Percentiles rank a stretch among this genome's conserved stretches.
Conservation (phyloP, 2,113 vertebrate species). For the Brachionichthys hirsutus region DNA sequence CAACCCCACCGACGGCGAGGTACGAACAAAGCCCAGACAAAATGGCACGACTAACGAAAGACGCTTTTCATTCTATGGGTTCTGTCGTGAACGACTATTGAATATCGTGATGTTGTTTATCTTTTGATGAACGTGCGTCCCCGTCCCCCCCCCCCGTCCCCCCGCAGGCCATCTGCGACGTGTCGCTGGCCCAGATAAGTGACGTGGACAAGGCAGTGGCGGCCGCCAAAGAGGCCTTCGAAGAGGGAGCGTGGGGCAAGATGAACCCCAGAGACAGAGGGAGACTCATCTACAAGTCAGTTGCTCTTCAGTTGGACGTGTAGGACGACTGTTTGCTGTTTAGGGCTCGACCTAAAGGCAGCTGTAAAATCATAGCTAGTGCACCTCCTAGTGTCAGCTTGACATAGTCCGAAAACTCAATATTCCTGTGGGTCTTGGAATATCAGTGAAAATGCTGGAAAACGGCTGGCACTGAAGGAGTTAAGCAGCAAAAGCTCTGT, state of each 20-base stretch:
- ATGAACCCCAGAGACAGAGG: slow-evolving; percentile 85
- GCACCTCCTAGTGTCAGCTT: no score
- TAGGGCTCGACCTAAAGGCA: no score
- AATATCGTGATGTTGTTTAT: not conserved
- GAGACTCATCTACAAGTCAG: slow-evolving; percentile 79
- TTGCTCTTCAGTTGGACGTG: not conserved
- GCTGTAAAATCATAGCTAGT: no score
- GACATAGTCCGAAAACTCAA: no score
- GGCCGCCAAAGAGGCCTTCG: slow-evolving; percentile 81
- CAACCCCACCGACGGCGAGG: slow-evolving; percentile 76
- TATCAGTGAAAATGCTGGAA: no score
- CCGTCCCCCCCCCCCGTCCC: slow-evolving; percentile 11
- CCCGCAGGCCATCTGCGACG: slow-evolving; percentile 77
- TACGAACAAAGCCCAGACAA: slow-evolving; percentile 36
- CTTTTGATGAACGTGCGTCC: not conserved
- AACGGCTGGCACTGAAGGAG: no score
- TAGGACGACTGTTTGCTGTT: not conserved
- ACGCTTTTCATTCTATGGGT: not conserved
- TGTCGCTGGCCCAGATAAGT: slow-evolving; percentile 79
- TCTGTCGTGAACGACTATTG: no score
- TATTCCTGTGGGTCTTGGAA: no score
- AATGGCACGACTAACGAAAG: not conserved
- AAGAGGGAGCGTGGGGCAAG: slow-evolving; percentile 81
- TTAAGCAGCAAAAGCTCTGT: no score
- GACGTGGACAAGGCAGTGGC: slow-evolving; percentile 80